Base-by-base conservation (phyloP, 2,797 vertebrate genomes). In the Enoplosus armatus region DNA sequence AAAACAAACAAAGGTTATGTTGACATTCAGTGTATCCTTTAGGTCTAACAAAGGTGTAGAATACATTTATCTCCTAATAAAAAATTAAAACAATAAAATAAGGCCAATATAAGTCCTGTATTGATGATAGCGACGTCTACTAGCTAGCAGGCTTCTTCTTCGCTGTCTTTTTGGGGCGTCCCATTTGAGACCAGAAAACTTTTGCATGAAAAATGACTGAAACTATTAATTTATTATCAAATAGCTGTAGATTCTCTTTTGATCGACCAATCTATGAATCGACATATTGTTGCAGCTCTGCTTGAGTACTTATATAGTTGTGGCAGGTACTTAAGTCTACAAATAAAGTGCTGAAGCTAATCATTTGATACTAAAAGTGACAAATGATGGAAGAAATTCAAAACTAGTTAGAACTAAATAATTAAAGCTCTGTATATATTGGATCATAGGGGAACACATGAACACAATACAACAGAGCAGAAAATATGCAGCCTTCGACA, bases 401-500 rank as follows among this genome's bases (percentile, higher is more conserved):
- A 61, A 78, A 37, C 8, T 22, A 9, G 24, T 59, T 16, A 43
- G 1, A 62, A 68, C 5, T n/a, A 29, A 7, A 8, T 0, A 62
- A 66, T 35, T n/a, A 67, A 63, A 61, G 27, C 12, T 43, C 66
- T 71, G 20, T 47, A 2, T 43, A 24, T 15, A 20, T 11, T 27
- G 35, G 45, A 77, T 41, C 68, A 74, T n/a, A 29, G 18, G 35
- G 68, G 67, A 79, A 68, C 41, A 53, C 31, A 39, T 27, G 50
- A 79, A 68, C 33, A 67, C 58, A 80, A 75, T 11, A 72, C n/a
- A 72, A 50, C 64, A 78, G 56, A 77, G 58, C 62, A 80, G 56
- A 82, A 75, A 85, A 79, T 51, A 71, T 20, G 64, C 48, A 48
- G 79, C 59, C 50, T 75, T 45, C 67, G 81, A 87, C 64, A 80